Conservation (phyloP, 1,140 invertebrate genomes). For the Popillia japonica region DNA sequence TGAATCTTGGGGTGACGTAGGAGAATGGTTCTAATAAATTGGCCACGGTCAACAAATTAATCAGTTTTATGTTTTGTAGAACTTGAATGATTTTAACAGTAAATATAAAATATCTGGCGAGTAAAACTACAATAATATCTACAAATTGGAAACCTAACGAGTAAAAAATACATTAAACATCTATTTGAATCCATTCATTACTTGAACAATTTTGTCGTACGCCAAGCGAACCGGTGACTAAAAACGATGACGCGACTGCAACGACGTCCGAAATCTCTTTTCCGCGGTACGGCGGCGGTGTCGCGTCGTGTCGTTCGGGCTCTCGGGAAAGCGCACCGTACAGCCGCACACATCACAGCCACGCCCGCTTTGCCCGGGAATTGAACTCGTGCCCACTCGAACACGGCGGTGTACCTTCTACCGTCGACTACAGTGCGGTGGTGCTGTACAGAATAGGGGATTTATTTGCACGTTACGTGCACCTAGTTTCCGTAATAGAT, state of each 20-base stretch:
- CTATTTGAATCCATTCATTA: no score
- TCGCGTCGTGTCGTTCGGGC: background rate
- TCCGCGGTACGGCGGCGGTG: background rate
- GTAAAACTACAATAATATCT: no score
- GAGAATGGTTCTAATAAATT: no score
- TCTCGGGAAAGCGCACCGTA: conserved; percentile 21
- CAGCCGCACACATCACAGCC: conserved; percentile 7
- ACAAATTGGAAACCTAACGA: no score
- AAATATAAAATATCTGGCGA: no score
- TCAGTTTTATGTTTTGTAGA: no score
- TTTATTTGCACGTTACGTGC: background rate
- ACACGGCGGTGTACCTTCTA: background rate
- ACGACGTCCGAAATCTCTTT: background rate
- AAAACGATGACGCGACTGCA: conserved; percentile 9
- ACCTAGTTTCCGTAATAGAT: conserved; percentile 2
- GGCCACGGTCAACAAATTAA: no score
- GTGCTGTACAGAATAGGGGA: background rate
- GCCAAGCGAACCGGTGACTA: no score
- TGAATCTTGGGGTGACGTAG: no score
- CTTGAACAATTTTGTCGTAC: no score
- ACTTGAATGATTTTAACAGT: no score
- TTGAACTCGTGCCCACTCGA: conserved; percentile 26
- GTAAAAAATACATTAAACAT: no score
- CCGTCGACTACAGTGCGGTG: background rate
- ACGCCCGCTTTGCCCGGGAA: conserved; percentile 31